Conservation (phyloP, 2,888 invertebrate species). For the Dynastes tityus region DNA sequence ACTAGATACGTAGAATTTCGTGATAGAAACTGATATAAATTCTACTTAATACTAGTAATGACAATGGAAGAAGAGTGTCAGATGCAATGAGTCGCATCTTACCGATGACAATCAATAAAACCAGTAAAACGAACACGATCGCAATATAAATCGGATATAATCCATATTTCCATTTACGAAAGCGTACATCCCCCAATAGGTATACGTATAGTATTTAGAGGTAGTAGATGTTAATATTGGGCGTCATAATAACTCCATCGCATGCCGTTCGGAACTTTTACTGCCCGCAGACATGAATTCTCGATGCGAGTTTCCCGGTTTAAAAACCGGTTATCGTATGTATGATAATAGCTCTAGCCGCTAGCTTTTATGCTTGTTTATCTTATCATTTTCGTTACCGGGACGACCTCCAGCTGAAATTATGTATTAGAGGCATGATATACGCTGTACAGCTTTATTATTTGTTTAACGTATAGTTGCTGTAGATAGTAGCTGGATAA, state of each 20-base stretch:
- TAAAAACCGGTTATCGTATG: conserved; percentile 42
- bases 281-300: conserved; percentile 42
- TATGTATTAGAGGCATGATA: background rate
- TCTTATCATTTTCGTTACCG: conserved; percentile 41
- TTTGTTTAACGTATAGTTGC: conserved; percentile 5
- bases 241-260: conserved; percentile 48
- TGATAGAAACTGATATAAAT: too few relatives aligned
- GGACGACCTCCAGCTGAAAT: conserved; percentile 18
- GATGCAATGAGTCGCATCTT: too few relatives aligned
- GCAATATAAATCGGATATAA: background rate
- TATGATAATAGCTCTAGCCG: conserved; percentile 31
- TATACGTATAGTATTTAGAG: background rate
- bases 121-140: background rate
- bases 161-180: conserved; percentile 12
- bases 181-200: background rate
- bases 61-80: too few relatives aligned
- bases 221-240: conserved; percentile 34
- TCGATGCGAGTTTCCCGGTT: conserved; percentile 26
- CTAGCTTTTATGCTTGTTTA: conserved; percentile 19
- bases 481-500: background rate
- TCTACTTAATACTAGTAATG: too few relatives aligned
- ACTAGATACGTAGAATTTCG: too few relatives aligned
- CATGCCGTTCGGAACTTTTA: conserved; percentile 43
- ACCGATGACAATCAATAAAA: conserved; percentile 14
- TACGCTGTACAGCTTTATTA: conserved; percentile 17